phyloP scores from a whole-genome alignment of 2,113 vertebrate species.

The Lepus americanus region DNA sequence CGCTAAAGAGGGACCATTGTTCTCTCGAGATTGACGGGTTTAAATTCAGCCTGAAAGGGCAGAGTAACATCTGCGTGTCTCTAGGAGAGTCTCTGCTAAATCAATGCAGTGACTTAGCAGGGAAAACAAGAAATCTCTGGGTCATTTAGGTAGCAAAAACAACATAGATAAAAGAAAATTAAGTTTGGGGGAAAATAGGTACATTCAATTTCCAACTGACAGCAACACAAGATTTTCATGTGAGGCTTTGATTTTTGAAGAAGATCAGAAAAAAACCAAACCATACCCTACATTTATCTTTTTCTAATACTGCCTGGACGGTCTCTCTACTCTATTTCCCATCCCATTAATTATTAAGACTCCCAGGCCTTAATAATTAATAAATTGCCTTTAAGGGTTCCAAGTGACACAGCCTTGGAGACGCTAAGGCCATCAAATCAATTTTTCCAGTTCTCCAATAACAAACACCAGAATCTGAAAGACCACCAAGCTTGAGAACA shows the following conservation, averaged over 20 bases:
- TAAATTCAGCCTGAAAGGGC: conserved; percentile 51
- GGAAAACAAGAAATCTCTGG: conserved; percentile 6
- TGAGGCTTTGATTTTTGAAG: conserved; percentile 62
- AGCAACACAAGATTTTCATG: conserved; percentile 50
- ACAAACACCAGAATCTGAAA: conserved; percentile 31
- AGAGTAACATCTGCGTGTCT: neutral
- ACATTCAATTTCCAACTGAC: conserved; percentile 53
- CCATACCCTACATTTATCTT: conserved; percentile 35
- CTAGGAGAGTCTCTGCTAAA: neutral
- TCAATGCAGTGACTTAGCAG: neutral
- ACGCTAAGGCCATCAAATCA: neutral
- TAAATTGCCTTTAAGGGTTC: conserved; percentile 23
- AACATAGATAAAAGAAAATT: conserved; percentile 51
- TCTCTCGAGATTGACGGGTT: neutral
- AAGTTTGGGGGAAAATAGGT: neutral
- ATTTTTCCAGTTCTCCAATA: neutral
- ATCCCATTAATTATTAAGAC: neutral
- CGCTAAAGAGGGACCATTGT: neutral
- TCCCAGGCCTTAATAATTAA: conserved; percentile 53
- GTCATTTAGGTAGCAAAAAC: conserved; percentile 8
- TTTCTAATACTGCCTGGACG: conserved; percentile 38
- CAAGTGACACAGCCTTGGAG: neutral
- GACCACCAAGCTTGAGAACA: conserved; percentile 6
- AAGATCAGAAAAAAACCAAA: neutral
- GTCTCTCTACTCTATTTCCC: neutral